Evolutionary conservation across 2,888 invertebrate genomes (phyloP), one percentile per base, ranked within the genome.

Genomic region (Esperia sulphurella): DNA sequence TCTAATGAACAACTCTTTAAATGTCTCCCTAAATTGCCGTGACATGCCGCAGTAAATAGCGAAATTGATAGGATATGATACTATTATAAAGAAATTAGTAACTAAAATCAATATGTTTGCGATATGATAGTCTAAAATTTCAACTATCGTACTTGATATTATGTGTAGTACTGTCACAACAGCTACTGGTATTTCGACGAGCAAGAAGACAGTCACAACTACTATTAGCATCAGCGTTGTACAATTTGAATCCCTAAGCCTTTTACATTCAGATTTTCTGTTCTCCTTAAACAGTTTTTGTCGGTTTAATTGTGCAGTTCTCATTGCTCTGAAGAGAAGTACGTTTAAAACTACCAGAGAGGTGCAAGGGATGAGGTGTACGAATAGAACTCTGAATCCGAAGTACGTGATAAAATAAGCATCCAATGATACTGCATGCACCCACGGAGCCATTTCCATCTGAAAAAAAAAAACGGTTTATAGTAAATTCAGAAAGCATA

Each of bases 11-110:
- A 93, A 75, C 66, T 95, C 95, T 68, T 96, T 96, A 78, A 98
- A 98, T 0, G 98, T 98, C 76, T 97, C 97, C 45, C 98, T 91
- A 79, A 98, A 98, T 76, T 96, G 97, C 31, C 96, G 90, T 31
- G 96, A 97, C 98, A 98, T 98, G 14, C 97, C 97, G 76, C 97
- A 98, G 72, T 98, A 98, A 58, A 98, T 97, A 52, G 97, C 97
- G 70, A 98, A 98, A 79, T 98, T 97, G 50, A 97, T 94, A 9
- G 97, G 97, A 81, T 97, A 97, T 42, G 96, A 96, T 37, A 97
- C 92, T 50, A 97, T 94, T 52, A 98, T 95, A 75, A 96, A 95
- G 84, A 98, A 97, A 86, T 98, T 98, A 9, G 96, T 96, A 70
- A 96, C 93, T 53, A 95, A 78, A 49, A 96, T 94, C 54, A 95